Evolutionary conservation across 2,888 invertebrate species (phyloP), one percentile per base, ranked within the genome.

Genomic region (Pediacus dermestoides): DNA sequence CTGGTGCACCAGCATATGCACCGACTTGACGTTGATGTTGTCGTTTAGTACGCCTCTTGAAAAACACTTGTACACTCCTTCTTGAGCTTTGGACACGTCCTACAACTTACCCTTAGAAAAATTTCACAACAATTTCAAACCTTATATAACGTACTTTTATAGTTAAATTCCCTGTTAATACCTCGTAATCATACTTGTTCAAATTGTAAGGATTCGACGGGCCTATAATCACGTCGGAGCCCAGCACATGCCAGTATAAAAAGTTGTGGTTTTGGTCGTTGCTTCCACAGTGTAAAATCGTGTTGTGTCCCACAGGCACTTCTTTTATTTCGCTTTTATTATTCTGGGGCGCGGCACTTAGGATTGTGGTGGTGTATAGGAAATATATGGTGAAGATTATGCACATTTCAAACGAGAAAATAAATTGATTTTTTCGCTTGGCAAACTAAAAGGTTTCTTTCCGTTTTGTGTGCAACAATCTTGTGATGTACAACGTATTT

Each of bases 111-210:
- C 13, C 2, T 33, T 23, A n/a, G 12, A 33, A 23, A 14, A 23
- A 33, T 13, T 8, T 32, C 18, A 10, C 4, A n/a, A n/a, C n/a
- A 25, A 9, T 25, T 10, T 35, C 3, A 4, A 14, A 18, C 26
- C 2, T 16, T 16, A 33, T 27, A 30, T 35, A 30, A 71, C 74
- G 75, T 66, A 82, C 83, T 73, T 75, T 73, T 49, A 83, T 81
- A 37, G 72, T 74, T 21, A 83, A 73, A 54, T 74, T 80, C 50
- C 83, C 83, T 30, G 82, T 79, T 28, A 82, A 67, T 7, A 82
- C 80, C 68, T 81, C 80, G 67, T 81, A 83, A 58, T 78, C 78
- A 59, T 78, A 83, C 64, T 82, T 83, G 30, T 70, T 68, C 46
- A 70, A 71, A 64, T 81, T 76, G 58, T 74, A 73, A 28, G 31